Conservation (phyloP, 2,888 invertebrate genomes). For the Andrena bucephala region DNA sequence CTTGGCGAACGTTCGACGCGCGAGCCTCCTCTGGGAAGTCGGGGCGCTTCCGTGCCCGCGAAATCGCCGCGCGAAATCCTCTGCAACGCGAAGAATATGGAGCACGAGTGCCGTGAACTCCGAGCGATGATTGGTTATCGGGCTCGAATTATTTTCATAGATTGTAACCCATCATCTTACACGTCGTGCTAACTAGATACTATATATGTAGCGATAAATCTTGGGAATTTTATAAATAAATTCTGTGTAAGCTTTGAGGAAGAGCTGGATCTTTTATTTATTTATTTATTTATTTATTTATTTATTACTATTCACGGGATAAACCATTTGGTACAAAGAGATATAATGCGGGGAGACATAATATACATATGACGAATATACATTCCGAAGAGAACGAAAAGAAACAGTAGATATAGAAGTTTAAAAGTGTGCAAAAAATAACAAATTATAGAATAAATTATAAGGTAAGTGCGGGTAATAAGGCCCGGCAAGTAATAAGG, state of each 20-base stretch:
- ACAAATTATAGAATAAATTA: too few species aligned
- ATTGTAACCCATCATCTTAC: not conserved
- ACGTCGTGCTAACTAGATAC: too few species aligned
- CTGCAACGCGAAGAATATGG: conserved; percentile 3
- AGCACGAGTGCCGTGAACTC: not conserved
- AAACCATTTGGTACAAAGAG: too few species aligned
- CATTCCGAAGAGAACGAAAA: too few species aligned
- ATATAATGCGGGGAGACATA: too few species aligned
- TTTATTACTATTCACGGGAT: too few species aligned
- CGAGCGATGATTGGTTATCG: not conserved
- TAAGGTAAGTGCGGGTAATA: too few species aligned
- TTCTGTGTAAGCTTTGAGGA: not conserved
- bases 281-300: too few species aligned
- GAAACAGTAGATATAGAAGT: too few species aligned
- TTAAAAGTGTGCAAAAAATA: too few species aligned
- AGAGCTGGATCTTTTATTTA: not conserved
- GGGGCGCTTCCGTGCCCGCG: conserved; percentile 18
- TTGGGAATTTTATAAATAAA: not conserved
- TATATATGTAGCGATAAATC: not conserved
- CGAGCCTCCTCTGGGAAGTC: conserved; percentile 10
- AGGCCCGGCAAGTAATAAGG: too few species aligned
- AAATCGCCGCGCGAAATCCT: not conserved
- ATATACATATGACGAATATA: too few species aligned
- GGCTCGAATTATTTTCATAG: not conserved
- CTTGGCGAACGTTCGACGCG: conserved; percentile 29